Conservation (phyloP, 2,888 invertebrate genomes). For the Myathropa florea region DNA sequence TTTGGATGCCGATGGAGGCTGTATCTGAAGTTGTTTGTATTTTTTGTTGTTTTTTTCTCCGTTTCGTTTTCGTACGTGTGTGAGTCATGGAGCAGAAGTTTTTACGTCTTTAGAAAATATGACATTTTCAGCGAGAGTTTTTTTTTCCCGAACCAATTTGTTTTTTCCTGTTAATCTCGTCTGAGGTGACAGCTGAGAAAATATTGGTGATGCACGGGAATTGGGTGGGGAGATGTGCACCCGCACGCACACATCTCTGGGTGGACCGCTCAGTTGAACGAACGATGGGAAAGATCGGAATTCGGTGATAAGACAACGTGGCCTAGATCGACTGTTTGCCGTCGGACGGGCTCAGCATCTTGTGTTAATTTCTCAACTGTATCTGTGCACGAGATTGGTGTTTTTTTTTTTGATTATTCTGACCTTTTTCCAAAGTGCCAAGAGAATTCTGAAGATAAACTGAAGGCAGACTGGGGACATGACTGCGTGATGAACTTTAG, state of each 20-base stretch:
- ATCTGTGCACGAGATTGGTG: neutral
- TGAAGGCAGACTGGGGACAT: no score
- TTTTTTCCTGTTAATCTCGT: conserved; percentile 2
- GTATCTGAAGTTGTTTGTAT: conserved; percentile 19
- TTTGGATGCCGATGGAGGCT: conserved; percentile 52
- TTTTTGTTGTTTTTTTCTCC: no score
- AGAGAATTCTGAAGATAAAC: no score
- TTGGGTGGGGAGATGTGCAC: neutral
- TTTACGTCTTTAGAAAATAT: conserved; percentile 30
- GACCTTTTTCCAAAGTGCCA: no score
- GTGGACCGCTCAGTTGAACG: conserved; percentile 26
- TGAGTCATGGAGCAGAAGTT: conserved; percentile 48
- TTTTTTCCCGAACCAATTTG: conserved; percentile 21
- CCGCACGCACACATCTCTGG: neutral
- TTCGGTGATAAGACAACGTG: conserved; percentile 41
- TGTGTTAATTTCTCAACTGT: neutral
- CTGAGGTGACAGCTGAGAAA: conserved; percentile 33
- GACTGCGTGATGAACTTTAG: no score
- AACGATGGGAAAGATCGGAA: conserved; percentile 15
- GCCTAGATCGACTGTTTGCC: conserved; percentile 35
- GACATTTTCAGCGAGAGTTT: conserved; percentile 48
- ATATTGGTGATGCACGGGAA: neutral
- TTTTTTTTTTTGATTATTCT: no score
- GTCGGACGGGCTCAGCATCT: neutral
- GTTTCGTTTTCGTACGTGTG: neutral